Base-by-base conservation (phyloP, 2,113 vertebrate genomes). In the Mastomys coucha region DNA sequence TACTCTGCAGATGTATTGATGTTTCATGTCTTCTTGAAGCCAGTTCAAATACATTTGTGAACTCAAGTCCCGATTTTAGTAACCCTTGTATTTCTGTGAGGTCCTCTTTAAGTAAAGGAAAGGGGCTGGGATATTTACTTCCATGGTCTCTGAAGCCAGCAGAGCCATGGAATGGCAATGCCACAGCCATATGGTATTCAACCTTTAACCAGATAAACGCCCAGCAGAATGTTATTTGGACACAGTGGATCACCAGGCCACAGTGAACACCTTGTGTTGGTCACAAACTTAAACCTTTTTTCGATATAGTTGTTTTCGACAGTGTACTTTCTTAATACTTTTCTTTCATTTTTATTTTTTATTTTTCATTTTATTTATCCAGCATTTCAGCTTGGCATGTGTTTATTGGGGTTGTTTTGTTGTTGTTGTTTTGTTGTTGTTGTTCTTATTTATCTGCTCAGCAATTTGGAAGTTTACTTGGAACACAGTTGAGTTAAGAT, bases 1-100 rank as follows among this genome's bases (percentile, higher is more conserved):
- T 97, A 89, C 98, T 98, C 98, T 98, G 98, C 98, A 99, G 98
- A 98, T 98, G 98, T 91, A 97, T 97, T 97, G 98, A 98, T 98
- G 97, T 98, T 98, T 98, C 97, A 69, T 96, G 98, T 98, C 97
- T 97, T 98, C 98, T 97, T 98, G 97, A 98, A 98, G 97, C 95
- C 98, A 97, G 96, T 98, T 98, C 97, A 98, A 85, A 98, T 97
- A 90, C 82, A 93, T 98, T 97, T 97, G 91, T 97, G 97, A 98
- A 97, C 93, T 88, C n/a, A 60, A 92, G 77, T 91, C 97, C 88
- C 96, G 97, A 94, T 98, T 98, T 90, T 90, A 49, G 96, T 98
- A 98, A 98, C 97, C 88, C 93, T 86, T 96, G 97, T 92, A 60
- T 49, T 97, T 91, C 97, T 85, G 72, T 80, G 49, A 89, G 77